Evolutionary conservation across 2,888 invertebrate genomes (phyloP).

Genomic region (Cantharis flavilabris): DNA sequence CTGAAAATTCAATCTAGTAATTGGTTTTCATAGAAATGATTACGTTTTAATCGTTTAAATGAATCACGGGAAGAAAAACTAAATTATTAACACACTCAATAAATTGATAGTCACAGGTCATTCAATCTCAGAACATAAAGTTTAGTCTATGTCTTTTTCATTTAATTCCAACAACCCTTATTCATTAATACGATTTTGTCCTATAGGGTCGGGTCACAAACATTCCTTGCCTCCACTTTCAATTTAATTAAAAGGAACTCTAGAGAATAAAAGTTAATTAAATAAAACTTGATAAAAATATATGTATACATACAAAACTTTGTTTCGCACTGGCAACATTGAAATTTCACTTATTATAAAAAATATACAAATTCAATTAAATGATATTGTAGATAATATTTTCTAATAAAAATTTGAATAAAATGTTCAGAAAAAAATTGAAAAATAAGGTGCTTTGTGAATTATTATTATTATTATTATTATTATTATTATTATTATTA

Average conservation of each 20-base stretch:
- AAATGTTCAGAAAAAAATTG: not conserved
- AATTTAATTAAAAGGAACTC: constrained; percentile 15
- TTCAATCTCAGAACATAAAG: not conserved
- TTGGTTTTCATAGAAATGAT: not conserved
- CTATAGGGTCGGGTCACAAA: not conserved
- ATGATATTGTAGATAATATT: not conserved
- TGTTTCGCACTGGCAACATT: not conserved
- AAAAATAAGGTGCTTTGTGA: too few species aligned
- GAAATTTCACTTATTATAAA: not conserved
- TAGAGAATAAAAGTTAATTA: constrained; percentile 15
- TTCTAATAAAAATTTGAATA: not conserved
- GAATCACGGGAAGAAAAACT: not conserved
- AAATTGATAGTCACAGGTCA: not conserved
- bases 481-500: too few species aligned
- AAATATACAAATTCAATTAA: not conserved
- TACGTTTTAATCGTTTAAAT: not conserved
- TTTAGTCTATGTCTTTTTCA: constrained; percentile 3
- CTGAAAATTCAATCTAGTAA: too few species aligned
- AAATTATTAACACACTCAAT: not conserved
- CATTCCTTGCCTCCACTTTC: constrained; percentile 2
- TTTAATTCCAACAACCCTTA: constrained; percentile 4
- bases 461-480: too few species aligned
- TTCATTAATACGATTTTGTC: constrained; percentile 12
- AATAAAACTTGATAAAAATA: constrained; percentile 6
- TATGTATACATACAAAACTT: not conserved